Base-by-base conservation (phyloP, 2,888 invertebrate species). In the Hesperia comma region DNA sequence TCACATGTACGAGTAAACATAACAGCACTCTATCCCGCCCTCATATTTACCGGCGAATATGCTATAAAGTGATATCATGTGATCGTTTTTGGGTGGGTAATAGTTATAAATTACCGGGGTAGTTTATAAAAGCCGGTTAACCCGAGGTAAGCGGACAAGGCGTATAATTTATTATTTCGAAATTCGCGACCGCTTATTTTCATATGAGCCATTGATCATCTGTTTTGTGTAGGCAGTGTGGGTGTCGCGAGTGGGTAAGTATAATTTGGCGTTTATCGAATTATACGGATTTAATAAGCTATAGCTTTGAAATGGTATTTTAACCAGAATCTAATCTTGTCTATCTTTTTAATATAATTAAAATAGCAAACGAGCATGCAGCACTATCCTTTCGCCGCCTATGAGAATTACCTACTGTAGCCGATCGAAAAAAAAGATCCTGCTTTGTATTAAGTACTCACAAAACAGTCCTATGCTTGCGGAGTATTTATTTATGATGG, bases 61-160 rank as follows among this genome's bases (percentile, higher is more conserved):
- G 88, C 90, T 86, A 91, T 91, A 91, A 91, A 91, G 90, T 91
- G 90, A 92, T 91, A 91, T 90, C 90, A 89, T 90, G 87, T 91
- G 92, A 92, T 90, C 91, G 91, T 85, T 88, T 87, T 85, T 87
- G 84, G 81, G 81, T 83, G 88, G 89, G 90, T 92, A 91, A 91
- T 92, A 91, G 92, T 92, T 92, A 92, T 92, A 92, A 92, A 92
- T 90, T 92, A 92, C 89, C 82, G 78, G 86, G 89, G 88, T 91
- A 91, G 90, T 92, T 92, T 92, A 92, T 92, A 92, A 92, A 92
- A 91, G 91, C 92, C 91, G 90, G 91, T 92, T 92, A 92, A 90
- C 92, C 90, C 88, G 88, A 90, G 91, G 92, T 92, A 90, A 89
- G 90, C 88, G 90, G 90, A 90, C 92, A 90, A 86, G 88, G 83